Base-by-base conservation (phyloP, 2,797 vertebrate species). In the Champsocephalus gunnari region DNA sequence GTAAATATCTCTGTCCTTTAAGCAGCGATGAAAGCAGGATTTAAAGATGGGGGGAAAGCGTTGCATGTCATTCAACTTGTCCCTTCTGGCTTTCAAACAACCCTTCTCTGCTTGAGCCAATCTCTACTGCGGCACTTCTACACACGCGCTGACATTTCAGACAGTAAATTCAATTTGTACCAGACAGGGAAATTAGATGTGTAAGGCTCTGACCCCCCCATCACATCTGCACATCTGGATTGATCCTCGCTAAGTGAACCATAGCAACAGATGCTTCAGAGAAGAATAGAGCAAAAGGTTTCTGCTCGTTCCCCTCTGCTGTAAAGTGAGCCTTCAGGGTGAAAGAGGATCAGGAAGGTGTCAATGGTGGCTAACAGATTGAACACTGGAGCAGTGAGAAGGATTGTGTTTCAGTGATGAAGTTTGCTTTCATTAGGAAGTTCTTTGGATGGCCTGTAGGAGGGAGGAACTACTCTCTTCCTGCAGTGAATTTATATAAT, bases 321-420 rank as follows among this genome's bases (percentile, higher is more conserved):
- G 82, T 71, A 87, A 89, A 7, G 14, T 34, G 76, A 88, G 59
- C 53, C 55, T 38, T 72, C 24, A 65, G 72, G 28, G 28, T 58
- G 66, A 73, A 83, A 87, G 65, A 70, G 77, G 79, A 77, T 61
- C 19, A 63, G 77, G 69, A 59, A 51, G 64, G 71, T 74, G 51
- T 71, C 72, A 55, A 2, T 17, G 59, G 61, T 66, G 71, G 71
- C 66, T 19, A n/a, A 82, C 44, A 73, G 43, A 55, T 43, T 44
- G 57, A 69, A 60, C 71, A 76, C 66, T 81, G 21, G 73, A 78
- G 56, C 77, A 44, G 4, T 53, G 69, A 51, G 55, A 48, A 16
- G 16, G 66, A 54, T 34, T 17, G 21, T 16, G 64, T 71, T 62
- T 62, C 80, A 69, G 16, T 19, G 50, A n/a, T 16, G 1, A 21